phyloP scores from a whole-genome alignment of 2,888 invertebrate genomes.

The Ischnus inquisitorius region DNA sequence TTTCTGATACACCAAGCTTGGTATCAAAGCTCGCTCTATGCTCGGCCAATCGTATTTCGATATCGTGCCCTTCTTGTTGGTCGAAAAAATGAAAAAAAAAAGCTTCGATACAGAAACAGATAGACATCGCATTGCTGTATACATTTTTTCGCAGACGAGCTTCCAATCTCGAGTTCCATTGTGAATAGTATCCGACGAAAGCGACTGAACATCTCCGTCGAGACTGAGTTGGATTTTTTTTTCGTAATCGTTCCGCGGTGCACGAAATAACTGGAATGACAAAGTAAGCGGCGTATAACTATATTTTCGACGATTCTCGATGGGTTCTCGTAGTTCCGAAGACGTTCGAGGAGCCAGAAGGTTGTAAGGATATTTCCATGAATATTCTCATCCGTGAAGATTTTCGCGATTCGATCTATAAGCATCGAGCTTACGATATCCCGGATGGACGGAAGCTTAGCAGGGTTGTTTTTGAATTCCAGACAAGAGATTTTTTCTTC shows the following conservation, averaged over 20 bases:
- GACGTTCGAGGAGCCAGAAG: no score
- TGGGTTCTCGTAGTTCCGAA: no score
- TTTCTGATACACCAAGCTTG: slow-evolving; percentile 24
- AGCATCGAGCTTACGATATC: not conserved
- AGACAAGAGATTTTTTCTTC: not conserved
- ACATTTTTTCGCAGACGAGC: slow-evolving; percentile 4
- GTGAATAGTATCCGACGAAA: slow-evolving; percentile 38
- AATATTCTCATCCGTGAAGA: not conserved
- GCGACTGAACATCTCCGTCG: slow-evolving; percentile 1
- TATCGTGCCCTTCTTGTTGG: slow-evolving; percentile 13
- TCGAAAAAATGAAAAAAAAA: not conserved
- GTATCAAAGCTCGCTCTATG: slow-evolving; percentile 16
- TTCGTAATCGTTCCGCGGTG: not conserved
- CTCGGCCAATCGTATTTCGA: not conserved
- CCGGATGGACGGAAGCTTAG: slow-evolving; percentile 6
- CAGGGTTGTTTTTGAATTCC: slow-evolving; percentile 11
- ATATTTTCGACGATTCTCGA: no score
- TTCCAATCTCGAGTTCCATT: slow-evolving; percentile 46
- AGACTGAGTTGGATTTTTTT: not conserved
- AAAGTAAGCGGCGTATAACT: not conserved
- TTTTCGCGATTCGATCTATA: not conserved
- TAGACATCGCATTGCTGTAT: not conserved
- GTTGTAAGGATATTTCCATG: no score
- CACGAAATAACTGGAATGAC: slow-evolving; percentile 12
- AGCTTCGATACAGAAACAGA: not conserved